Evolutionary conservation across 2,888 invertebrate genomes (phyloP).

Genomic region (Ormyrus labotus): DNA sequence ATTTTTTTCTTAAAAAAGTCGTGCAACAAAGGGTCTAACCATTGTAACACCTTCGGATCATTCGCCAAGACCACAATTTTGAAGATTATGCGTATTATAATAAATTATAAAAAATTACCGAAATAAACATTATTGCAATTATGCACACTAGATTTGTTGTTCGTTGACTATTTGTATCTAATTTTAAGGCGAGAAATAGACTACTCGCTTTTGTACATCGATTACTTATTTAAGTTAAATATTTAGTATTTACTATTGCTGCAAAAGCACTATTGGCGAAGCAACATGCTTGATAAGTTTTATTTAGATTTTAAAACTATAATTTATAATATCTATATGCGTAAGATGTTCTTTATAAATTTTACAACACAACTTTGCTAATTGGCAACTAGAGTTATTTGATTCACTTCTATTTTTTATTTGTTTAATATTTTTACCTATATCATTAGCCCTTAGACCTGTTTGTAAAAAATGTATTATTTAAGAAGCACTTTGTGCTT

Average conservation of each 20-base stretch:
- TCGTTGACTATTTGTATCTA: constrained; percentile 39
- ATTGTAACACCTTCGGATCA: neutral
- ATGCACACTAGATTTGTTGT: constrained; percentile 10
- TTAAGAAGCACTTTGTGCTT: constrained; percentile 46
- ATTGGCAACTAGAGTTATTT: constrained; percentile 50
- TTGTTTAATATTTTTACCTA: constrained; percentile 18
- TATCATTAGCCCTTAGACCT: constrained; percentile 34
- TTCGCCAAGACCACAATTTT: constrained; percentile 15
- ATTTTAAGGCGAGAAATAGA: constrained; percentile 33
- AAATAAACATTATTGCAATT: constrained; percentile 30
- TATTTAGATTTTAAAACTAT: constrained; percentile 31
- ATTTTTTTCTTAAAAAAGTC: too few relatives aligned
- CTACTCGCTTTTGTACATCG: constrained; percentile 48
- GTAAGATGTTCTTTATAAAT: constrained; percentile 12
- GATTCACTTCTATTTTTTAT: constrained; percentile 21
- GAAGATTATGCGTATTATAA: neutral
- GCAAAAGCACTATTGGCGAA: constrained; percentile 56
- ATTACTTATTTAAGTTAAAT: constrained; percentile 20
- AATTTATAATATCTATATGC: constrained; percentile 1
- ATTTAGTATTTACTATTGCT: constrained; percentile 50
- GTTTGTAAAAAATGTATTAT: constrained; percentile 50
- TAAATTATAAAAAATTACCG: constrained; percentile 24
- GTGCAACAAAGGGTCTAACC: neutral
- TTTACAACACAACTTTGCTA: constrained; percentile 39
- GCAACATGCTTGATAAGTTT: constrained; percentile 42